Evolutionary conservation across 2,113 vertebrate species (phyloP).

Genomic region (Tursiops truncatus): DNA sequence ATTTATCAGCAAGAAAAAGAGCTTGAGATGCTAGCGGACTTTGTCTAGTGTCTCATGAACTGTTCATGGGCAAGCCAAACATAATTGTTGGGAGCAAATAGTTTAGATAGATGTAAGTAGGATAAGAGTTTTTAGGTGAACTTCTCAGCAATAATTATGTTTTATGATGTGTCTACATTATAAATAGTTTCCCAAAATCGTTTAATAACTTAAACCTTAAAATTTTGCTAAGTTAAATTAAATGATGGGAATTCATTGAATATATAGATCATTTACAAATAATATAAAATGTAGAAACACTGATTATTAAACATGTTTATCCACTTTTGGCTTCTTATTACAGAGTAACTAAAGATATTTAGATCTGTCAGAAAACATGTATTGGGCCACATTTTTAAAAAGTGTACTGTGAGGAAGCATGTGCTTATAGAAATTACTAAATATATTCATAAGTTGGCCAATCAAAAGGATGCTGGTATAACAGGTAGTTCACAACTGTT

Average conservation of each 20-base stretch:
- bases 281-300: neutral
- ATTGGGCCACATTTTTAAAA: neutral
- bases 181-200: neutral
- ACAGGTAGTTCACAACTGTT: neutral
- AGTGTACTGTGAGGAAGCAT: neutral
- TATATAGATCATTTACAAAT: neutral
- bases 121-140: neutral
- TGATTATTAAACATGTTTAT: neutral
- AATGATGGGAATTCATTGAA: neutral
- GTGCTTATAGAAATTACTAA: neutral
- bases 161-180: neutral
- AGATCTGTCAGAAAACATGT: neutral
- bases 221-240: neutral
- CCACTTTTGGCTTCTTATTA: neutral
- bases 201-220: neutral
- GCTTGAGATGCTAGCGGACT: neutral
- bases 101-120: neutral
- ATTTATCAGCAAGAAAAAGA: neutral
- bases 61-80: neutral
- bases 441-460: neutral
- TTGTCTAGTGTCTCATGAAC: neutral
- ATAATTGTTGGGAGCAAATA: neutral
- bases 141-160: neutral
- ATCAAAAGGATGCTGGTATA: neutral
- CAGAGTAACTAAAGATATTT: neutral